Base-by-base conservation (phyloP, 2,797 vertebrate species). In the Epinephelus awoara region DNA sequence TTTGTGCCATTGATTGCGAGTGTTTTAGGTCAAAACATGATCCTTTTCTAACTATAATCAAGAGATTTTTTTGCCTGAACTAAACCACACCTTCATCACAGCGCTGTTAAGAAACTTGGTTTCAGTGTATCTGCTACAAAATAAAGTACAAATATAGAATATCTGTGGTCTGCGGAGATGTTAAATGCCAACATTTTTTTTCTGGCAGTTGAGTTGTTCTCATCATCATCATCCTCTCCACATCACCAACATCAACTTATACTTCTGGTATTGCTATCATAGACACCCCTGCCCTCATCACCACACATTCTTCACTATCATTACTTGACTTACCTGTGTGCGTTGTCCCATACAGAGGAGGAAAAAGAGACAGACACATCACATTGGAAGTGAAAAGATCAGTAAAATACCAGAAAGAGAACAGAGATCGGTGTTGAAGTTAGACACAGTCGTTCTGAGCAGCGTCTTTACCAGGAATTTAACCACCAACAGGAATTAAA, bases 321-420 rank as follows among this genome's bases (percentile, higher is more conserved):
- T 40, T 12, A 49, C 51, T n/a, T 12, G 27, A 94, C 92, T 91
- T 93, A 93, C 91, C 91, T 91, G 88, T 27, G 77, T 27, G 52
- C 38, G 73, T 21, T 6, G 65, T 78, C 67, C 78, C 74, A 70
- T 8, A 84, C 59, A 85, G 55, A 68, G n/a, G 66, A 75, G 29
- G 67, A 21, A 55, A 68, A 72, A 69, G 74, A 90, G 83, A 88
- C 70, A 88, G 75, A 85, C 50, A 64, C 11, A 23, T 78, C 70
- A 84, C 61, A 84, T 38, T 44, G 55, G 67, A 78, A 77, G 82
- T 61, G 75, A 75, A 72, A 62, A 69, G 69, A 77, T 61, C 56
- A 55, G 42, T 25, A 55, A 65, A 68, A 50, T 12, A 40, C 74
- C 51, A 80, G 71, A 76, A 23, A 82, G 50, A 83, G 46, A 46